A percentile compares a stretch with the other conserved stretches of the same genome.
Conservation (phyloP, 92 coral and sea anemone species). For the Porites rus region DNA sequence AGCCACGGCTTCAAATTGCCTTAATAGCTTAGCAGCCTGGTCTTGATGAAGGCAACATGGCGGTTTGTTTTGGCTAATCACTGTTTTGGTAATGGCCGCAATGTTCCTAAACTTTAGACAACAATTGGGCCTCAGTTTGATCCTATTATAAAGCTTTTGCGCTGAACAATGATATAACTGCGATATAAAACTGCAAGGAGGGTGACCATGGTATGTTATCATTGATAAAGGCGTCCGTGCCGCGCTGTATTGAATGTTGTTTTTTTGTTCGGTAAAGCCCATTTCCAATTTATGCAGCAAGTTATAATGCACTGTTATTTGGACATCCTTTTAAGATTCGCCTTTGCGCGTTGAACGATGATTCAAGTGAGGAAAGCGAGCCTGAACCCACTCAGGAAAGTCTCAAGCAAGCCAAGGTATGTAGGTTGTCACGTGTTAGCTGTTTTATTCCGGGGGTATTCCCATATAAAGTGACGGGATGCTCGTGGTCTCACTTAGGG, state of each 20-base stretch:
- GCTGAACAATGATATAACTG: not conserved
- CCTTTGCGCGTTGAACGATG: conserved; percentile 94
- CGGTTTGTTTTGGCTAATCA: not conserved
- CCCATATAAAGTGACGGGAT: too few species aligned
- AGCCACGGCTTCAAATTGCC: not conserved
- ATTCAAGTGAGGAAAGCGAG: conserved; percentile 96
- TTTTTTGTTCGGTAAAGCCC: not conserved
- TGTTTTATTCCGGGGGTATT: not conserved
- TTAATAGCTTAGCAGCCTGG: not conserved
- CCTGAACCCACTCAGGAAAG: conserved; percentile 97
- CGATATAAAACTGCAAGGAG: not conserved
- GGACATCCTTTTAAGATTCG: conserved; percentile 72
- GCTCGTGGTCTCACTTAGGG: too few species aligned
- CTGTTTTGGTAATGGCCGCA: not conserved
- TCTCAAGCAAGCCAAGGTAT: conserved; percentile 96
- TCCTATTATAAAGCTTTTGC: not conserved
- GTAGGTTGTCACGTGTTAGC: not conserved
- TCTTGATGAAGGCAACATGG: conserved; percentile 9
- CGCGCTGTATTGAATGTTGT: not conserved
- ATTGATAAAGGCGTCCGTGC: not conserved
- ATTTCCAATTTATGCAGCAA: not conserved
- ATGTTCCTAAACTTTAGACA: too few species aligned
- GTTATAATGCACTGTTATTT: not conserved
- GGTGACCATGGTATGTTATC: conserved; percentile 27
- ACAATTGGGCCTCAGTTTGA: not conserved